Percentiles rank a stretch among this genome's conserved stretches.
phyloP scores from a whole-genome alignment of 1,140 invertebrate genomes.

The Daktulosphaira vitifoliae region DNA sequence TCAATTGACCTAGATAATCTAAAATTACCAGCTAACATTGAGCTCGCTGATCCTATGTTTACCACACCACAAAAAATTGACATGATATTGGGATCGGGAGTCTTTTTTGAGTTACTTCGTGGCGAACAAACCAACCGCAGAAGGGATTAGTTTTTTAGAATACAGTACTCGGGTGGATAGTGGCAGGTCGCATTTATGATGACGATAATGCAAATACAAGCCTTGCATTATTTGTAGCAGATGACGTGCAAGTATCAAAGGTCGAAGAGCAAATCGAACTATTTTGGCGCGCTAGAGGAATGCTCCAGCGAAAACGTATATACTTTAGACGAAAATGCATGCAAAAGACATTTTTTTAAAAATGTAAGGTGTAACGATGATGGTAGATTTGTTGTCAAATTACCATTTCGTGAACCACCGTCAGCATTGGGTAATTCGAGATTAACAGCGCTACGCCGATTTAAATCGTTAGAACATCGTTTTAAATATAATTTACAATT shows the following conservation, averaged over 20 bases:
- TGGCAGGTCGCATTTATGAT: neutral
- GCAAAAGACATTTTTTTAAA: neutral
- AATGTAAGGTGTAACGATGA: neutral
- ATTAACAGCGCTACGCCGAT: neutral
- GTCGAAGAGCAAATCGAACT: neutral
- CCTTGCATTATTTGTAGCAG: neutral
- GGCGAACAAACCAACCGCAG: neutral
- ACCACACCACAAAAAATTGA: neutral
- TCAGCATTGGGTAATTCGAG: neutral
- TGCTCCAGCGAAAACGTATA: neutral
- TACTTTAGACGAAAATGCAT: neutral
- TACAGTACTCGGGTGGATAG: slow-evolving; percentile 6
- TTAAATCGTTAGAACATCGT: neutral
- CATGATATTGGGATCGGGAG: neutral
- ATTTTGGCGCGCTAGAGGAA: neutral
- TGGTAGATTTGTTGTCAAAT: slow-evolving; percentile 2
- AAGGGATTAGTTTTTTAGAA: neutral
- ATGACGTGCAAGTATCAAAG: neutral
- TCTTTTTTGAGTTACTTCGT: neutral
- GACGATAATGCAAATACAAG: neutral
- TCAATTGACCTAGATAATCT: neutral
- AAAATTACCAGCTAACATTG: neutral
- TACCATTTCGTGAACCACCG: neutral
- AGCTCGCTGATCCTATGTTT: neutral
- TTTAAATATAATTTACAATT: neutral